These are phyloP conservation scores for Andrena flavipes DNA, from an alignment of 2,888 invertebrate species.

Conservation along the genomic window DNA sequence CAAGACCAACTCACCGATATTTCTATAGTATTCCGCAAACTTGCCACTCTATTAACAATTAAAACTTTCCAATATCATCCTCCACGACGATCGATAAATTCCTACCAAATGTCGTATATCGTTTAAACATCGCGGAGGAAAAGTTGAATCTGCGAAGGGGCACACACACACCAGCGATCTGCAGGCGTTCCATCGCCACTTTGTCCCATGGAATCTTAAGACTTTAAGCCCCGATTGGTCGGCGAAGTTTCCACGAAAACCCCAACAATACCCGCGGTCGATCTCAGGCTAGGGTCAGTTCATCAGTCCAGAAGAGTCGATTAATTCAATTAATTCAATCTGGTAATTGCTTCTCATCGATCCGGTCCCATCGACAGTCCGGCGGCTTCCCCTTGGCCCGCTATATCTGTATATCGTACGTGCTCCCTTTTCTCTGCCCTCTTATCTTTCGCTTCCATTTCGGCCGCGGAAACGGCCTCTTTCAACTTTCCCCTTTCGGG, in stretches of 20 bases:
- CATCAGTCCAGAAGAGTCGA: constrained; percentile 64
- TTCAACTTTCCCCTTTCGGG: constrained; percentile 27
- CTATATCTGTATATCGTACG: constrained; percentile 45
- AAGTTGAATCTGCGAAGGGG: constrained; percentile 12
- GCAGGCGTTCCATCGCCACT: constrained; percentile 23
- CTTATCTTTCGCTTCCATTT: constrained; percentile 47
- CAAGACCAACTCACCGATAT: no score
- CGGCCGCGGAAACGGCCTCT: constrained; percentile 47
- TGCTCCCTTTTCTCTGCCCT: constrained; percentile 38
- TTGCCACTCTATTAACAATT: no score
- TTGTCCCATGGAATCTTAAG: constrained; percentile 40
- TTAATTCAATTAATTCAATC: constrained; percentile 75
- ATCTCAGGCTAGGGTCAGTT: constrained; percentile 49
- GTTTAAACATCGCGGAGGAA: not conserved
- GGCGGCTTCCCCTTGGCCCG: constrained; percentile 15
- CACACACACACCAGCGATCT: not conserved
- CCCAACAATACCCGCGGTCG: constrained; percentile 59
- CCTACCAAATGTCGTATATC: no score
- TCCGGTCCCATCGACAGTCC: constrained; percentile 44
- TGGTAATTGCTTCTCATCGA: constrained; percentile 72
- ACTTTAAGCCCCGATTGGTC: constrained; percentile 49
- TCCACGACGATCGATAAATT: no score
- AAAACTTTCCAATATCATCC: no score
- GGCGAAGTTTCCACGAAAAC: constrained; percentile 59
- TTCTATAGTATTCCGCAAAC: no score